These are phyloP conservation scores for Podilymbus podiceps DNA, from an alignment of 2,113 vertebrate genomes.

Conservation along the genomic window DNA sequence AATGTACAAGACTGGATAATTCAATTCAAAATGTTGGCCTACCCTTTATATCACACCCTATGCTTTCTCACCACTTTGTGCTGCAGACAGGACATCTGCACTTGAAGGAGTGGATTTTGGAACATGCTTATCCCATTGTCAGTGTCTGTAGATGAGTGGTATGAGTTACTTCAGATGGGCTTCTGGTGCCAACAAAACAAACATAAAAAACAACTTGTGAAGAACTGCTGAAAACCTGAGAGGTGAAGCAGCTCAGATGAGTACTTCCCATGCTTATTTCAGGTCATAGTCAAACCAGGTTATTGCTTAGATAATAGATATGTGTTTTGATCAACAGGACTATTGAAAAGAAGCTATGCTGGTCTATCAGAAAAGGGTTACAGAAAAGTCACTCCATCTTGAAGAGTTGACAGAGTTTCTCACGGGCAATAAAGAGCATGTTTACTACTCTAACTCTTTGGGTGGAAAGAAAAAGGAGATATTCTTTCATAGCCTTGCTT, in stretches of 20 bases:
- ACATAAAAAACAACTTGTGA: background rate
- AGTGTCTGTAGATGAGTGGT: background rate
- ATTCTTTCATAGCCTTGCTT: background rate
- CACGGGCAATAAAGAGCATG: background rate
- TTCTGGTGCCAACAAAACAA: background rate
- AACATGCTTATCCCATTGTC: background rate
- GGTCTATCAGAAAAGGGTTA: background rate
- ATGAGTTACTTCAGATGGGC: background rate
- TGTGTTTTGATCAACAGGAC: background rate
- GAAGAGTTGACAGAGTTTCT: background rate
- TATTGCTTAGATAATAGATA: background rate
- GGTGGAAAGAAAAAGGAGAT: background rate
- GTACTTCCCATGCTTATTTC: background rate
- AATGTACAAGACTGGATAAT: background rate
- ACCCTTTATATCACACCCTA: background rate
- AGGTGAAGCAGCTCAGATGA: background rate
- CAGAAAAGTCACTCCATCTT: background rate
- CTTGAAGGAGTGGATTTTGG: background rate
- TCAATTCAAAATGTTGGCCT: background rate
- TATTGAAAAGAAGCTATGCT: background rate
- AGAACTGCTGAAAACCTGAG: background rate
- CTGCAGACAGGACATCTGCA: background rate
- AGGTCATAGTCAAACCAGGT: background rate
- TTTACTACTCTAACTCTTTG: background rate
- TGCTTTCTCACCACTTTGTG: background rate